Evolutionary conservation across 2,888 invertebrate genomes (phyloP).

Genomic region (Eupithecia dodoneata): DNA sequence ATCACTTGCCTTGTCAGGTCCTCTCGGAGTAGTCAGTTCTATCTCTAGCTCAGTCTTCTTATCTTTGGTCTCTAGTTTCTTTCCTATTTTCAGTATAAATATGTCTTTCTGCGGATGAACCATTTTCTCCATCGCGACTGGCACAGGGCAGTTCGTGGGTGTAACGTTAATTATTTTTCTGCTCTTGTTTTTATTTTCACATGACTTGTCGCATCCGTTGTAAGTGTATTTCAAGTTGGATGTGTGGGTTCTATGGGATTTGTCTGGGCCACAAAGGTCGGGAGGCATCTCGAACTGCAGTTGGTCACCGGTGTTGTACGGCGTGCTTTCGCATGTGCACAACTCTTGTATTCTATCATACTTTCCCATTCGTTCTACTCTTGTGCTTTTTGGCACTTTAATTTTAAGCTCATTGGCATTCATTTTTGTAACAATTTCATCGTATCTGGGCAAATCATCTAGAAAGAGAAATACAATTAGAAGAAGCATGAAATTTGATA

Average conservation of each 20-base stretch:
- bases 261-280: slow-evolving; percentile 59
- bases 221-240: slow-evolving; percentile 73
- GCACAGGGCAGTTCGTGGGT: slow-evolving; percentile 72
- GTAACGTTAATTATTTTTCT: slow-evolving; percentile 70
- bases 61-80: slow-evolving; percentile 75
- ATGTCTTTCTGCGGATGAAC: slow-evolving; percentile 73
- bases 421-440: slow-evolving; percentile 78
- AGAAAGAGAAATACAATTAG: slow-evolving; percentile 34
- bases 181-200: slow-evolving; percentile 62
- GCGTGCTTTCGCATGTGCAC: slow-evolving; percentile 70
- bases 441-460: slow-evolving; percentile 66
- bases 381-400: slow-evolving; percentile 73
- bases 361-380: slow-evolving; percentile 67
- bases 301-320: slow-evolving; percentile 74
- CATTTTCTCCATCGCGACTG: slow-evolving; percentile 71
- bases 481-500: not conserved
- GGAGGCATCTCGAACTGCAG: slow-evolving; percentile 74
- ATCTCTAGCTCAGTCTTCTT: slow-evolving; percentile 80
- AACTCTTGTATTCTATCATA: slow-evolving; percentile 75
- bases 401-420: slow-evolving; percentile 77
- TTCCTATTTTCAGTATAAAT: slow-evolving; percentile 78
- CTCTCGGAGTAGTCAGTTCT: slow-evolving; percentile 76
- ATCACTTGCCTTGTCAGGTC: slow-evolving; percentile 54
- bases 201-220: slow-evolving; percentile 58
- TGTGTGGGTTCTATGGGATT: slow-evolving; percentile 60